These are phyloP conservation scores for Gopherus flavomarginatus DNA, from an alignment of 2,113 vertebrate species.

Conservation along the genomic window DNA sequence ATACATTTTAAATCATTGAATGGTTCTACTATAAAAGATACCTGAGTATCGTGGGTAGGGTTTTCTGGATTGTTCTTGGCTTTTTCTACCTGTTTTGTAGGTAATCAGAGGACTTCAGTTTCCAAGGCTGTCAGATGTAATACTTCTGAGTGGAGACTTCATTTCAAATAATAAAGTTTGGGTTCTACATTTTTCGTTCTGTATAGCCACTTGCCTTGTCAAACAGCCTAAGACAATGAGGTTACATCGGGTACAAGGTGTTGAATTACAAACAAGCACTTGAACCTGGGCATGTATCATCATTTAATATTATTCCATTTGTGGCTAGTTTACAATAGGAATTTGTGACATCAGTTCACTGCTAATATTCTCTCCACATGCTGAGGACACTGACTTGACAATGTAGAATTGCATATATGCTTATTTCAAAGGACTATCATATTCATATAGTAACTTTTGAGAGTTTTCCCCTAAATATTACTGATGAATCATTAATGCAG, in stretches of 20 bases:
- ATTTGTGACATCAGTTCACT: background rate
- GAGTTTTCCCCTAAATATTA: background rate
- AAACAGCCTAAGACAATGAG: background rate
- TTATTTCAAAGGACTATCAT: background rate
- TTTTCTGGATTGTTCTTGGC: background rate
- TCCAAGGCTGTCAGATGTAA: background rate
- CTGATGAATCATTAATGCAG: background rate
- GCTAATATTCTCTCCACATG: background rate
- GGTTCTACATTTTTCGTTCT: background rate
- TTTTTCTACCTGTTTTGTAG: background rate
- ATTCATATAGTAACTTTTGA: background rate
- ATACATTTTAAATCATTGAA: background rate
- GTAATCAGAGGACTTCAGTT: background rate
- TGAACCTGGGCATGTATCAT: background rate
- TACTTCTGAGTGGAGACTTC: background rate
- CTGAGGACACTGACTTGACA: background rate
- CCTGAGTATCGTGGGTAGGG: background rate
- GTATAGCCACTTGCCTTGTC: background rate
- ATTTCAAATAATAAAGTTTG: background rate
- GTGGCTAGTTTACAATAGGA: background rate
- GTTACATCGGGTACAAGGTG: background rate
- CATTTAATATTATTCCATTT: background rate
- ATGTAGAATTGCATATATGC: background rate
- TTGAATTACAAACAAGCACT: background rate
- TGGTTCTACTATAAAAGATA: background rate